Evolutionary conservation across 2,888 invertebrate species (phyloP).

Genomic region (Proisotoma minuta): DNA sequence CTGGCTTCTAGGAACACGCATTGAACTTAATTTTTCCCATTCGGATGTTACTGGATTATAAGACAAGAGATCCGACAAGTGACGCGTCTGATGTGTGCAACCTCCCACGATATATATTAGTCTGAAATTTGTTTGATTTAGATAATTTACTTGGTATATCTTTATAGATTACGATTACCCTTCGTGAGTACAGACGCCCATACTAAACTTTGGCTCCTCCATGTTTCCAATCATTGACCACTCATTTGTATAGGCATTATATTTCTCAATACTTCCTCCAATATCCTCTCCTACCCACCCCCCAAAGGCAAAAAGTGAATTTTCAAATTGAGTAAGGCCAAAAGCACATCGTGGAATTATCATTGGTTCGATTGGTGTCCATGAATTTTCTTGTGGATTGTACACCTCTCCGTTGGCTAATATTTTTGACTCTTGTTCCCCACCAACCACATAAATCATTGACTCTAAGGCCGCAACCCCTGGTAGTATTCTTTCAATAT

Average conservation of each 20-base stretch:
- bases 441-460: conserved; percentile 83
- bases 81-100: conserved; percentile 72
- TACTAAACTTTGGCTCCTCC: conserved; percentile 80
- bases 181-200: conserved; percentile 72
- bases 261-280: conserved; percentile 80
- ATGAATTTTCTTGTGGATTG: conserved; percentile 63
- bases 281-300: conserved; percentile 92
- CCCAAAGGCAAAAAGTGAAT: conserved; percentile 78
- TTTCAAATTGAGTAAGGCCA: conserved; percentile 66
- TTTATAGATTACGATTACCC: no score
- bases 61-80: conserved; percentile 72
- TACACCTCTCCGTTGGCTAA: conserved; percentile 80
- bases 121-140: conserved; percentile 54
- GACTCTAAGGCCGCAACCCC: conserved; percentile 80
- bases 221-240: conserved; percentile 75
- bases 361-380: conserved; percentile 64
- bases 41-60: conserved; percentile 75
- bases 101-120: conserved; percentile 88
- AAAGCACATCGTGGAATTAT: conserved; percentile 83
- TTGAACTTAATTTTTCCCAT: conserved; percentile 70
- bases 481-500: conserved; percentile 77
- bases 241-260: conserved; percentile 70
- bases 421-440: conserved; percentile 84
- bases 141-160: no score
- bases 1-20: conserved; percentile 78